Conservation (phyloP, 2,888 invertebrate genomes). For the Caenorhabditis auriculariae region DNA sequence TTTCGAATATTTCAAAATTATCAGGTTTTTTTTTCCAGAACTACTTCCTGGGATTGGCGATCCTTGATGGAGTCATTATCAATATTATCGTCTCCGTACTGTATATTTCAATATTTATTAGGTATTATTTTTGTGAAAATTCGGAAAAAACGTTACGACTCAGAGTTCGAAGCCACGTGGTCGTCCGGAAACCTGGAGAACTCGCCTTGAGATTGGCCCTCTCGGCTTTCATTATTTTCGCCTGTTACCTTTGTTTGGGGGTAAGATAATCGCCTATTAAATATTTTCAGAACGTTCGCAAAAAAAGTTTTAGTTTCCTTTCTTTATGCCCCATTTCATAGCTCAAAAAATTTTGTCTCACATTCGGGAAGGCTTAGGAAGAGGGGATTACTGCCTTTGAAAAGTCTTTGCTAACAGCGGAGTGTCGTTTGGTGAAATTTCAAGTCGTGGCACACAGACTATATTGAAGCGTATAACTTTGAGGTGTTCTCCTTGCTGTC, state of each 20-base stretch:
- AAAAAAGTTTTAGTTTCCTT: neutral
- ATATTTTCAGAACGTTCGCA: no score
- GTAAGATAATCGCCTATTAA: constrained; percentile 4
- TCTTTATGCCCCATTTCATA: neutral
- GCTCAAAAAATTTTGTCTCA: no score
- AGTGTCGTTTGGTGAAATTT: no score
- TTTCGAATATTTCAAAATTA: neutral
- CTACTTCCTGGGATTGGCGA: constrained; percentile 41
- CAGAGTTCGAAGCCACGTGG: constrained; percentile 42
- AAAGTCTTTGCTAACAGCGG: no score
- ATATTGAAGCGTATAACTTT: no score
- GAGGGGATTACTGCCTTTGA: no score
- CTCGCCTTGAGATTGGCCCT: constrained; percentile 41
- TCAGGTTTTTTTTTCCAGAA: constrained; percentile 36
- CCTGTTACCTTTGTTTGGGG: constrained; percentile 42
- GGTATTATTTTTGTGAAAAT: no score
- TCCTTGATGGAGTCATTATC: constrained; percentile 44
- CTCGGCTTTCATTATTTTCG: constrained; percentile 50
- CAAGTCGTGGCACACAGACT: no score
- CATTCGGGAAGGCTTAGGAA: no score
- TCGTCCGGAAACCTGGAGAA: constrained; percentile 42
- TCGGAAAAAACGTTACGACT: no score
- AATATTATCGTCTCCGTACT: constrained; percentile 42
- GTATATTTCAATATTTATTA: constrained; percentile 44
- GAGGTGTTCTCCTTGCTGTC: constrained; percentile 38